phyloP scores from a whole-genome alignment of 1,140 invertebrate species.

The Pantala flavescens region DNA sequence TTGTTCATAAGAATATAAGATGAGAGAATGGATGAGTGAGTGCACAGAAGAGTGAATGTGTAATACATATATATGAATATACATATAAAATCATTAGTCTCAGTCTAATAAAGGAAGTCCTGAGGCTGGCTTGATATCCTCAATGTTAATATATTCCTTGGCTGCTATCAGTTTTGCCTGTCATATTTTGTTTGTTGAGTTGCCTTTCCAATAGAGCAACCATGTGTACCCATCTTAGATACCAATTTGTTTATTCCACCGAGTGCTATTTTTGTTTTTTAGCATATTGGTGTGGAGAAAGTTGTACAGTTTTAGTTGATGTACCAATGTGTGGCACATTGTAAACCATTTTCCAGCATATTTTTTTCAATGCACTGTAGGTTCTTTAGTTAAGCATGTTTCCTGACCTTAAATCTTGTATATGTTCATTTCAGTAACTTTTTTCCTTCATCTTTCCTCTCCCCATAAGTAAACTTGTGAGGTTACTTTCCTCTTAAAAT shows the following conservation, averaged over 20 bases:
- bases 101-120: no score
- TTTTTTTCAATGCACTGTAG: not conserved
- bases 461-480: not conserved
- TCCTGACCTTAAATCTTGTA: no score
- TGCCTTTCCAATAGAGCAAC: not conserved
- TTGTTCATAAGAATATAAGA: not conserved
- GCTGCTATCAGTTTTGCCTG: not conserved
- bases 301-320: conserved; percentile 6
- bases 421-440: no score
- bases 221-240: not conserved
- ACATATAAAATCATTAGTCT: no score
- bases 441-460: not conserved
- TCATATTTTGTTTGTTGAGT: not conserved
- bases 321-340: not conserved
- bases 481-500: not conserved
- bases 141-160: not conserved
- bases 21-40: not conserved
- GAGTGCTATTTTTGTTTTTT: not conserved
- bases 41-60: not conserved
- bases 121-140: not conserved
- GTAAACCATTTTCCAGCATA: not conserved
- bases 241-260: not conserved
- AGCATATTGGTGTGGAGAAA: not conserved
- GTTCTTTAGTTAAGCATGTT: no score
- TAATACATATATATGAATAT: no score